Conservation (phyloP, 2,797 vertebrate species). For the Coccyzus lansbergi region DNA sequence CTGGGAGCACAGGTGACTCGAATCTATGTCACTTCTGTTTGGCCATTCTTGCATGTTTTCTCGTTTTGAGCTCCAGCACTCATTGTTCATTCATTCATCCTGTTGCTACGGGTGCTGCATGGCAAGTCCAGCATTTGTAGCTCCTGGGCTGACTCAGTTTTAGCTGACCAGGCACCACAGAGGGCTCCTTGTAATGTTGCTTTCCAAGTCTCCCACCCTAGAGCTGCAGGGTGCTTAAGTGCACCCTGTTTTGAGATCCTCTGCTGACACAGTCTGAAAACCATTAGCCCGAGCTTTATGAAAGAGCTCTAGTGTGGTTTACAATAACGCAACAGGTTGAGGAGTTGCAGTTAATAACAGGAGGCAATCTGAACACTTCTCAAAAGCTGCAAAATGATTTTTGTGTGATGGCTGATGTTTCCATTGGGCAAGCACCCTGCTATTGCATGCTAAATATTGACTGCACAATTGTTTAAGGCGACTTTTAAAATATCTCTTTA, state of each 20-base stretch:
- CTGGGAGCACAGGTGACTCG: background rate
- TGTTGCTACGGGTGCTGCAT: conserved; percentile 26
- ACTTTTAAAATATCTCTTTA: background rate
- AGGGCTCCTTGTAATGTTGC: background rate
- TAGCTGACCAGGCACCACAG: background rate
- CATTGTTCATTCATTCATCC: background rate
- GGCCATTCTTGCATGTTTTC: background rate
- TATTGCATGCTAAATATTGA: background rate
- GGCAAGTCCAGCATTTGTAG: conserved; percentile 36
- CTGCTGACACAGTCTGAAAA: background rate
- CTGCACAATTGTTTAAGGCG: fast-evolving
- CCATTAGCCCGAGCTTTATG: background rate
- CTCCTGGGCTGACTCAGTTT: background rate
- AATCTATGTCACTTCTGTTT: background rate
- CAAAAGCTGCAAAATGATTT: background rate
- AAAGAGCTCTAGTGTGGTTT: background rate
- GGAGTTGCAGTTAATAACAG: background rate
- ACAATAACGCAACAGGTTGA: background rate
- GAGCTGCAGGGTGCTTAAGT: background rate
- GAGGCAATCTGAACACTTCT: background rate
- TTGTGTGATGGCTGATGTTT: background rate
- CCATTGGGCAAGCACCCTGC: background rate
- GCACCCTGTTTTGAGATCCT: background rate
- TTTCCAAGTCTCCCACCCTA: background rate
- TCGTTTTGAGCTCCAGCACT: background rate